Evolutionary conservation across 2,797 vertebrate genomes (phyloP), one percentile per base, ranked within the genome.

Genomic region (Diplodus puntazzo): DNA sequence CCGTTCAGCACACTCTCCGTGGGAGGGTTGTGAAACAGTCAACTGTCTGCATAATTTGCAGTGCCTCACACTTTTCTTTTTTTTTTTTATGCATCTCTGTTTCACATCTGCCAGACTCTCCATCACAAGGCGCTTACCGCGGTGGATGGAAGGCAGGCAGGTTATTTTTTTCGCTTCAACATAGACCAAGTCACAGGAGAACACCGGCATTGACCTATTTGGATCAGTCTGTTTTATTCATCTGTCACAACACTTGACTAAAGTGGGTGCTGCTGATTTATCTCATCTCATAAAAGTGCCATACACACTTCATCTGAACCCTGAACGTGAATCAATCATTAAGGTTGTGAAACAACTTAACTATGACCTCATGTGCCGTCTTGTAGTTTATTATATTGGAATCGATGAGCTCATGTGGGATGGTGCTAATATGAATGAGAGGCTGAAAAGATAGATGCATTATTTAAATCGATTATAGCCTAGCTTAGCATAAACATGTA

Each of bases 11-110:
- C 85, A 78, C 86, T 92, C 91, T 91, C 91, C 13, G 84, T 91
- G 91, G 92, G 91, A 92, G 91, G 83, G 64, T 88, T 80, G 81
- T 77, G 81, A 91, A 91, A 88, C 86, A 92, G 89, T 92, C 92
- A 91, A 84, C 82, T 80, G 88, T 90, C 88, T 90, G 89, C 78
- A 85, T 82, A 82, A 82, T 83, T 73, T 75, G 65, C 76, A 80
- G 75, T 74, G 85, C 77, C 80, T 83, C 68, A 42, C 75, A 53
- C 73, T 80, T 58, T 66, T 46, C 4, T 53, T 63, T 65, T 27
- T 23, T 55, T 60, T 30, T 55, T 61, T 58, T 0, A 73, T 12
- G 34, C 80, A 54, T 80, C 71, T 72, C 30, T 81, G 67, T 81
- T 75, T 81, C 83, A 77, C 78, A 83, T 88, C 80, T 83, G 80